phyloP scores from a whole-genome alignment of 2,113 vertebrate genomes.

The Fulica atra region DNA sequence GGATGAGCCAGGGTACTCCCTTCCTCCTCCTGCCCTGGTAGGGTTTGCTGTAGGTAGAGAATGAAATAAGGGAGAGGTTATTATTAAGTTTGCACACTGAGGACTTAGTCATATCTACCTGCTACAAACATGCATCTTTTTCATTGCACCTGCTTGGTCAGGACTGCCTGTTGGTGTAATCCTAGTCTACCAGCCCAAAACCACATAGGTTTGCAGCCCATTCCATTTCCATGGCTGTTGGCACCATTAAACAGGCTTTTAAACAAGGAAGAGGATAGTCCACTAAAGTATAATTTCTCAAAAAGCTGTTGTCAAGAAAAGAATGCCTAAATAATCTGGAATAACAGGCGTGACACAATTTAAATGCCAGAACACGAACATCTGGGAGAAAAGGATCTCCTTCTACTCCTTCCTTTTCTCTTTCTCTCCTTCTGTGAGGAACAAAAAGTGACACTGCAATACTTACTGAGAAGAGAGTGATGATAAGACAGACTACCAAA shows the following conservation, averaged over 20 bases:
- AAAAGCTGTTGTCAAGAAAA: neutral
- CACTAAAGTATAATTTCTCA: neutral
- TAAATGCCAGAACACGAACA: neutral
- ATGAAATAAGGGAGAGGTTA: constrained; percentile 63
- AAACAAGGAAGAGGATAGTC: neutral
- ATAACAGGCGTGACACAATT: neutral
- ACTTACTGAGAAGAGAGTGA: neutral
- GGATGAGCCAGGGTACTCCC: constrained; percentile 85
- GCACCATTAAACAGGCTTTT: neutral
- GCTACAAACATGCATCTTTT: neutral
- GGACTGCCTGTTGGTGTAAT: neutral
- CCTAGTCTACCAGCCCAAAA: neutral
- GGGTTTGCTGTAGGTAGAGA: constrained; percentile 86
- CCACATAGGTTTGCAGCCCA: neutral
- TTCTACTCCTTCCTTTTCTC: neutral
- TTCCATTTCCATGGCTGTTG: neutral
- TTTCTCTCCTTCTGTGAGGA: neutral
- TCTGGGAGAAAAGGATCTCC: neutral
- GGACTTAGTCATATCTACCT: neutral
- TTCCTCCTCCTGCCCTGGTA: constrained; percentile 85
- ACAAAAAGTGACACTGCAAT: neutral
- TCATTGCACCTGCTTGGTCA: neutral
- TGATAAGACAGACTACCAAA: neutral
- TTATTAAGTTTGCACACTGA: neutral
- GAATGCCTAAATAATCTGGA: neutral